Evolutionary conservation across 2,888 invertebrate genomes (phyloP).

Genomic region (Meta bourneti): DNA sequence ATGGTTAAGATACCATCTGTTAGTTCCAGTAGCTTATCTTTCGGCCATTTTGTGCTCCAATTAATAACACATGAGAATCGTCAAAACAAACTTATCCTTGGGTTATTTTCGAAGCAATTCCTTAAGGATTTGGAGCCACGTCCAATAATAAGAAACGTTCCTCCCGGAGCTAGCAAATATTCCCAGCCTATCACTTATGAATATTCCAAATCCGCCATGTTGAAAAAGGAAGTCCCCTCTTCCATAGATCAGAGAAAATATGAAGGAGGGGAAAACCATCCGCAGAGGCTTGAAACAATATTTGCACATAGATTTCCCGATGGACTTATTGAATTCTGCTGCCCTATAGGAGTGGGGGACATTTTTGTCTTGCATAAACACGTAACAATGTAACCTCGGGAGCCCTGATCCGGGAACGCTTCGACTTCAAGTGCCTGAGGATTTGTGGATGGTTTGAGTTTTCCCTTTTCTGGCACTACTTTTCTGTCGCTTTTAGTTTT

Average conservation of each 20-base stretch:
- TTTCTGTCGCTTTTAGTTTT: conserved; percentile 11
- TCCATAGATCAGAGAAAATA: neutral
- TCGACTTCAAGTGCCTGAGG: conserved; percentile 1
- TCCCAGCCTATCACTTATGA: neutral
- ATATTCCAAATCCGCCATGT: conserved; percentile 24
- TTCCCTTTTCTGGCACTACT: neutral
- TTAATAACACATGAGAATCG: neutral
- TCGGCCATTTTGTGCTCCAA: neutral
- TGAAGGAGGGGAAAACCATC: neutral
- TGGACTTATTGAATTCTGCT: conserved; percentile 49
- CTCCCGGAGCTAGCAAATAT: too few relatives aligned
- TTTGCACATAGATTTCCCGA: conserved; percentile 40
- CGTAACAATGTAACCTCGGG: conserved; percentile 21
- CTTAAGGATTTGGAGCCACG: neutral
- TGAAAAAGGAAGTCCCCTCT: neutral
- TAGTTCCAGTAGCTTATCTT: neutral
- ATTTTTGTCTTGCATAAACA: conserved; percentile 34
- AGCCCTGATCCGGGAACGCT: neutral
- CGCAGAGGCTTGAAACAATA: conserved; percentile 16
- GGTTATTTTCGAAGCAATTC: neutral
- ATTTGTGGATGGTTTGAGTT: conserved; percentile 32
- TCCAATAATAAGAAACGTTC: neutral
- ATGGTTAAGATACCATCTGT: too few relatives aligned
- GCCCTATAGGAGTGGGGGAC: neutral
- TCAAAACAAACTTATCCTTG: neutral